Percentiles rank a stretch among this genome's conserved stretches.
phyloP scores from a whole-genome alignment of 2,797 vertebrate genomes.

The Liparis tanakae region DNA sequence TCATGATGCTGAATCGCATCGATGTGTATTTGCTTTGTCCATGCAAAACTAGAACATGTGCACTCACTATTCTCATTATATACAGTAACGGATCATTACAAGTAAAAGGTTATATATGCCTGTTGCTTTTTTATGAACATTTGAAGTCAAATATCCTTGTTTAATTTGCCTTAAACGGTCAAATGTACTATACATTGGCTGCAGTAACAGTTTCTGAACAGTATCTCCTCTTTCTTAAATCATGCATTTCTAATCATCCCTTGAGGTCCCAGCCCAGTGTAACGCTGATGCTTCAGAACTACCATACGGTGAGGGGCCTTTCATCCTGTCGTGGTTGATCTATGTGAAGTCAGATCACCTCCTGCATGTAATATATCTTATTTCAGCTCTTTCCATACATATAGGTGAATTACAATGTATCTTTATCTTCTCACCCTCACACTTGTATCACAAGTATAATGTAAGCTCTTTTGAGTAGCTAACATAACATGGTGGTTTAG shows the following conservation, averaged over 20 bases:
- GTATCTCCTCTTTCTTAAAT: conserved; percentile 31
- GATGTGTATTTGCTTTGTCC: conserved; percentile 17
- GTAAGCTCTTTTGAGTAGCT: conserved; percentile 7
- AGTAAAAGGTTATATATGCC: not conserved
- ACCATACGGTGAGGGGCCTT: conserved; percentile 19
- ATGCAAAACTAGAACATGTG: conserved; percentile 7
- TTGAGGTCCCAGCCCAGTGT: conserved; percentile 14
- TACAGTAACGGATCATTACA: conserved; percentile 17
- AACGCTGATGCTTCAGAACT: conserved; percentile 28
- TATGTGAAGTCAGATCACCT: conserved; percentile 13
- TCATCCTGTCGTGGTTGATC: conserved; percentile 18
- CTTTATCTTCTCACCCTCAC: not conserved
- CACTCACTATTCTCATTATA: conserved; percentile 15
- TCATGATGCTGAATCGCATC: not conserved
- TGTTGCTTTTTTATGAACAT: conserved; percentile 27
- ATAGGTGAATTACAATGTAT: not conserved
- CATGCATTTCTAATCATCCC: conserved; percentile 15
- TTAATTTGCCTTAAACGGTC: conserved; percentile 23
- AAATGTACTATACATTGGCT: conserved; percentile 12
- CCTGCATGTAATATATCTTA: conserved; percentile 4
- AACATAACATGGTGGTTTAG: conserved; percentile 27
- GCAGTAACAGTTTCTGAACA: conserved; percentile 2
- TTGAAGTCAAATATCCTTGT: conserved; percentile 3
- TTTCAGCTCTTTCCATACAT: not conserved
- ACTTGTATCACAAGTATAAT: not conserved